Evolutionary conservation across 2,113 vertebrate genomes (phyloP).

Genomic region (Pholis gunnellus): DNA sequence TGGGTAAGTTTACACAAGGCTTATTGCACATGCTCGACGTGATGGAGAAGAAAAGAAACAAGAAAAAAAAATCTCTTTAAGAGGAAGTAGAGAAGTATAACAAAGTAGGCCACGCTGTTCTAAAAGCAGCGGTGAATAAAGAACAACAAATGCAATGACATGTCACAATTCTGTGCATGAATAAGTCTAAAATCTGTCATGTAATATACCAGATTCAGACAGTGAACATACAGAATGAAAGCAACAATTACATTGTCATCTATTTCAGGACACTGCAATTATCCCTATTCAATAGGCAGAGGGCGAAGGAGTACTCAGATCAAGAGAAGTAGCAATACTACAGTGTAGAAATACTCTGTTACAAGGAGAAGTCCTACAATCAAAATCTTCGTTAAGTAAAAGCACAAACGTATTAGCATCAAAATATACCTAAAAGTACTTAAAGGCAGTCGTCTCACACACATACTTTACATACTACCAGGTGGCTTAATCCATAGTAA

Average conservation of each 20-base stretch:
- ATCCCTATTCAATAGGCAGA: neutral
- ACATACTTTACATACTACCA: neutral
- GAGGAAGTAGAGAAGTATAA: neutral
- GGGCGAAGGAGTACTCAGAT: neutral
- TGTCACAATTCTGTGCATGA: neutral
- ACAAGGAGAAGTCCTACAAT: neutral
- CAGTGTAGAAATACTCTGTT: neutral
- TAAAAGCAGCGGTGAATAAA: neutral
- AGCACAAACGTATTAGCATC: neutral
- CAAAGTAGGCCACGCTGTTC: conserved; percentile 6
- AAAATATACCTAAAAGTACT: neutral
- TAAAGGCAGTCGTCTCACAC: too few species aligned
- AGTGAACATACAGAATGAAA: neutral
- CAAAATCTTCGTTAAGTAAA: neutral
- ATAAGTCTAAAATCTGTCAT: neutral
- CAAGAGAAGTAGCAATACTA: neutral
- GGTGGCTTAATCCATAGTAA: neutral
- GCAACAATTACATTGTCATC: neutral
- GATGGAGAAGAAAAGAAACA: conserved; percentile 12
- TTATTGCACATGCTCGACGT: conserved; percentile 31
- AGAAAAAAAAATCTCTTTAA: neutral
- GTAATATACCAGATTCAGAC: neutral
- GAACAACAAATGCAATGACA: neutral
- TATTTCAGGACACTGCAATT: conserved; percentile 4
- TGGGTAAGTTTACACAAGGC: conserved; percentile 51